phyloP scores from a whole-genome alignment of 2,797 vertebrate genomes.

The Catamblyrhynchus diadema region DNA sequence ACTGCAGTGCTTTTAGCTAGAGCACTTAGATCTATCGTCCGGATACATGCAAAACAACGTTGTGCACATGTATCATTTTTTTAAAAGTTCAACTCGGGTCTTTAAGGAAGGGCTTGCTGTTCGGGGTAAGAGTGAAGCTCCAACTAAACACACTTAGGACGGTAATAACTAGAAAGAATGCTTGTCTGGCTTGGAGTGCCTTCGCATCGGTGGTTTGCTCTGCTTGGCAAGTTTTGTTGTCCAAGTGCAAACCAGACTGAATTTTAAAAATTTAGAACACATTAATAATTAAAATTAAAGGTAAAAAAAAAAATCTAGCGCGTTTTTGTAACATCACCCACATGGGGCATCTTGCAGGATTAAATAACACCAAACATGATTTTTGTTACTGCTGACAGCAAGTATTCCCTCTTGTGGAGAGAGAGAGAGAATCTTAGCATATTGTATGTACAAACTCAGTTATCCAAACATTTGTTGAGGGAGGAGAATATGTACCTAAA shows the following conservation, averaged over 20 bases:
- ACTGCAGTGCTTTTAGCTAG: background rate
- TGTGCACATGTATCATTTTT: fast-evolving
- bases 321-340: background rate
- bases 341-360: background rate
- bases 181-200: background rate
- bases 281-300: background rate
- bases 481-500: background rate
- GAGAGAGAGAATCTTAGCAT: background rate
- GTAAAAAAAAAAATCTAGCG: fast-evolving
- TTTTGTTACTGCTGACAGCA: background rate
- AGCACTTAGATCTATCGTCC: background rate
- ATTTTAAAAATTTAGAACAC: background rate
- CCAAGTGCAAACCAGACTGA: background rate
- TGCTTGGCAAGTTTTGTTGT: background rate
- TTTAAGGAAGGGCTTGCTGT: background rate
- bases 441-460: background rate
- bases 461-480: background rate
- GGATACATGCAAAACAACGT: background rate
- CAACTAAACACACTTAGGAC: background rate
- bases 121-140: background rate
- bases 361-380: background rate
- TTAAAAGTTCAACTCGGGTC: background rate
- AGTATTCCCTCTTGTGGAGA: background rate
- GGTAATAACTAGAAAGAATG: background rate
- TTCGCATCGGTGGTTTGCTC: background rate